phyloP scores from a whole-genome alignment of 2,797 vertebrate genomes.

The Hafferia zeledoni region DNA sequence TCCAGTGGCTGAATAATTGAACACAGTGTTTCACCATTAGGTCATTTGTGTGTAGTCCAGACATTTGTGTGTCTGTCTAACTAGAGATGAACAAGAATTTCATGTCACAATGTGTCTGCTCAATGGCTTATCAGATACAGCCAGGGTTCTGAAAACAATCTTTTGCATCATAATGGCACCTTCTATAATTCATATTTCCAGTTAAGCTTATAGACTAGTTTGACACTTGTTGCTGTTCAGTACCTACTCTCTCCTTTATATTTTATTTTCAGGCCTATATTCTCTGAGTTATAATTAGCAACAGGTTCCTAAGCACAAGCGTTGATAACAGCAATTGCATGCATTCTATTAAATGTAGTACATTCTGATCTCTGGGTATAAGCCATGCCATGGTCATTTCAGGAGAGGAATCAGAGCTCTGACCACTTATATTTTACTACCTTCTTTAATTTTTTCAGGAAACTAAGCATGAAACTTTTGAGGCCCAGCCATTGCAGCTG shows the following conservation, averaged over 20 bases:
- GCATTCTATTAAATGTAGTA: background rate
- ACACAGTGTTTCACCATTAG: background rate
- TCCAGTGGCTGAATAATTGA: background rate
- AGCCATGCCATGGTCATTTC: background rate
- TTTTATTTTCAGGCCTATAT: background rate
- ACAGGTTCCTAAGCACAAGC: background rate
- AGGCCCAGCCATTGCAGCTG: background rate
- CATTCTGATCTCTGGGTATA: background rate
- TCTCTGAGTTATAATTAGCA: background rate
- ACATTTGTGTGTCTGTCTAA: background rate
- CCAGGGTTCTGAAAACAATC: background rate
- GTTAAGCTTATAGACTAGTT: background rate
- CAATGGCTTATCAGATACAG: background rate
- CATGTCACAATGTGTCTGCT: background rate
- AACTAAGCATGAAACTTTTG: constrained; percentile 16
- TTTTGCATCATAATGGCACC: background rate
- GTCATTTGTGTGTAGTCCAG: background rate
- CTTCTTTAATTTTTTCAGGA: constrained; percentile 48
- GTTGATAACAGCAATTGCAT: background rate
- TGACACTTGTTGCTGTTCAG: background rate
- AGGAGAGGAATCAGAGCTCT: constrained; percentile 15
- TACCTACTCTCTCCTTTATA: background rate
- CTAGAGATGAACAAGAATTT: background rate
- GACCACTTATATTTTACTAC: constrained; percentile 22
- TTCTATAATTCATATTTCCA: background rate